phyloP scores from a whole-genome alignment of 53 echinoderm and acorn worm genomes.

The Echinometra lucunter region DNA sequence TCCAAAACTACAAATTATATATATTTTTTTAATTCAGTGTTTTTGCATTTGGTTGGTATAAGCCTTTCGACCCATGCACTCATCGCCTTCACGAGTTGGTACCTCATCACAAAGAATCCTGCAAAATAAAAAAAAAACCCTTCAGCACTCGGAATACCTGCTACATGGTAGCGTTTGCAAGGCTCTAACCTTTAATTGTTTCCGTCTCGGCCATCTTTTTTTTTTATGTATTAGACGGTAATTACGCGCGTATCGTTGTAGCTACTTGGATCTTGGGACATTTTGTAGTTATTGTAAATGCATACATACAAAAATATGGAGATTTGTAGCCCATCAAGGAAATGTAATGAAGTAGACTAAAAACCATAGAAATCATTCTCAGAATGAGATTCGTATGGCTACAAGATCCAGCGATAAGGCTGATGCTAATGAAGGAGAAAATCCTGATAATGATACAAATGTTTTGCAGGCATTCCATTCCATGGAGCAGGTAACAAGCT shows the following conservation, averaged over 20 bases:
- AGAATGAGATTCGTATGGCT: background rate
- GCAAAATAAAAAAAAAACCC: constrained; percentile 47
- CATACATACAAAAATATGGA: background rate
- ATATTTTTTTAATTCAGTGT: no score
- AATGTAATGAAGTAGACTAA: background rate
- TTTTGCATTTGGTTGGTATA: no score
- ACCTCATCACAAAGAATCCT: constrained; percentile 71
- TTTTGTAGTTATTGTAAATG: background rate
- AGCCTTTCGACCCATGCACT: constrained; percentile 80
- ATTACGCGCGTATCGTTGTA: background rate
- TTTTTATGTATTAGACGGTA: background rate
- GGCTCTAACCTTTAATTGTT: constrained; percentile 5
- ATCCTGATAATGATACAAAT: background rate
- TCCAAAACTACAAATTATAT: no score
- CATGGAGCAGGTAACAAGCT: background rate
- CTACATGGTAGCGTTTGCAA: constrained; percentile 62
- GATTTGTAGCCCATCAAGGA: background rate
- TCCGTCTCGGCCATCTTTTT: background rate
- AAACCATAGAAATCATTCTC: background rate
- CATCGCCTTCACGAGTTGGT: constrained; percentile 78
- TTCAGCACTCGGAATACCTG: constrained; percentile 66
- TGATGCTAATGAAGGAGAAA: background rate
- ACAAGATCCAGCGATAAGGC: background rate
- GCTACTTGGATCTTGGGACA: background rate
- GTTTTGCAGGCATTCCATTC: background rate